These are phyloP conservation scores for Himantopus leucocephalus DNA, from an alignment of 2,113 vertebrate species.

Conservation along the genomic window DNA sequence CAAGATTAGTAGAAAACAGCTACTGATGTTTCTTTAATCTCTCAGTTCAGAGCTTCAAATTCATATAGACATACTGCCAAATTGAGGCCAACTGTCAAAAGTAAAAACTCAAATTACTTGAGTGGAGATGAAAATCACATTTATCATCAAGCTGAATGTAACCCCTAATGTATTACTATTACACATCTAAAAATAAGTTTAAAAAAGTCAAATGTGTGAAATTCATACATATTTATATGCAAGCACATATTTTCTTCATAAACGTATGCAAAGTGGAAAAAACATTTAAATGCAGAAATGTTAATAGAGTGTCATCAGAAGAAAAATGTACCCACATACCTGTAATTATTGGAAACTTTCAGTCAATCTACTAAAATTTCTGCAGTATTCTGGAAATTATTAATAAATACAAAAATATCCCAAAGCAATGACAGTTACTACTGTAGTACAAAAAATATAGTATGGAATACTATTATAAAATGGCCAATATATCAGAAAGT, in stretches of 20 bases:
- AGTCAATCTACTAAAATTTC: constrained; percentile 49
- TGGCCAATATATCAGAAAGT: neutral
- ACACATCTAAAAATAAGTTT: neutral
- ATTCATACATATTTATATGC: neutral
- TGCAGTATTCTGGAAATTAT: constrained; percentile 58
- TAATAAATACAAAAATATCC: constrained; percentile 36
- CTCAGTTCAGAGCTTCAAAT: neutral
- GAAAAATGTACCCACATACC: neutral
- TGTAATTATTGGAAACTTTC: neutral
- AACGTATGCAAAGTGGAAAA: neutral
- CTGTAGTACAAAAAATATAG: neutral
- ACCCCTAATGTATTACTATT: neutral
- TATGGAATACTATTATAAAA: neutral
- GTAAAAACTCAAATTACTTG: neutral
- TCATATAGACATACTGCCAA: neutral
- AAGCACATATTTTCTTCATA: neutral
- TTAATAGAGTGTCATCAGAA: neutral
- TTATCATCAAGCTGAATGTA: constrained; percentile 9
- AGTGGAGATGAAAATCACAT: neutral
- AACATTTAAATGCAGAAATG: neutral
- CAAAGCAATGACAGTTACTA: constrained; percentile 48
- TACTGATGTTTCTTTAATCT: constrained; percentile 5
- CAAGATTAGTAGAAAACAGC: neutral
- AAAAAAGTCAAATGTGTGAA: neutral
- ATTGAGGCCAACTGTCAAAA: constrained; percentile 10